Evolutionary conservation across 2,113 vertebrate genomes (phyloP).

Genomic region (Typhlomys cinereus): DNA sequence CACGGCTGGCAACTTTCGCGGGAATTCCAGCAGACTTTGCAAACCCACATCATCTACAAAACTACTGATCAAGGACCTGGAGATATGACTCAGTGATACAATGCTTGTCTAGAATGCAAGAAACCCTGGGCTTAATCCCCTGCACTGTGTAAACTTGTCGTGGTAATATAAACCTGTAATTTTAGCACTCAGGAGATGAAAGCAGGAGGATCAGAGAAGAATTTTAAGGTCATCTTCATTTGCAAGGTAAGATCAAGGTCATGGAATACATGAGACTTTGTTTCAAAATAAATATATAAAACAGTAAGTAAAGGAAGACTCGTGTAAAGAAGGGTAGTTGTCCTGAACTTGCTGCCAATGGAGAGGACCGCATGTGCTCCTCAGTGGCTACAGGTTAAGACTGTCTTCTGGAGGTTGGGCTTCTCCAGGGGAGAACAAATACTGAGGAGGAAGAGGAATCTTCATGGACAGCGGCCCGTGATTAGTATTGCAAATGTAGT

Average conservation of each 20-base stretch:
- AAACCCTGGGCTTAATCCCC: not conserved
- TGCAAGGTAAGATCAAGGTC: no score
- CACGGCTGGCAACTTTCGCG: no score
- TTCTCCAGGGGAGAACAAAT: not conserved
- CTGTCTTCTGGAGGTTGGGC: not conserved
- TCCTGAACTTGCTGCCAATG: not conserved
- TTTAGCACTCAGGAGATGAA: not conserved
- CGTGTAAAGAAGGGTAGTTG: not conserved
- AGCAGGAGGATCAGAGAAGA: not conserved
- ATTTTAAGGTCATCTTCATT: not conserved
- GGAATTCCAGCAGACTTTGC: no score
- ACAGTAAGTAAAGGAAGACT: not conserved
- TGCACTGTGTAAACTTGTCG: not conserved
- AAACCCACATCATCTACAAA: not conserved
- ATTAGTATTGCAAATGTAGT: not conserved
- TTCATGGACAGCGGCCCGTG: no score
- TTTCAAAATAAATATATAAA: not conserved
- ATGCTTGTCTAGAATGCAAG: not conserved
- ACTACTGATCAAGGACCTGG: not conserved
- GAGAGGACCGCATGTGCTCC: accelerated
- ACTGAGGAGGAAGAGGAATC: not conserved
- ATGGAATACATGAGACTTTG: not conserved
- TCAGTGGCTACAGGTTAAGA: accelerated
- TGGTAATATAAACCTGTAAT: not conserved
- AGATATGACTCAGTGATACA: no score